Evolutionary conservation across 1,140 invertebrate species (phyloP).

Genomic region (Euwallacea similis): DNA sequence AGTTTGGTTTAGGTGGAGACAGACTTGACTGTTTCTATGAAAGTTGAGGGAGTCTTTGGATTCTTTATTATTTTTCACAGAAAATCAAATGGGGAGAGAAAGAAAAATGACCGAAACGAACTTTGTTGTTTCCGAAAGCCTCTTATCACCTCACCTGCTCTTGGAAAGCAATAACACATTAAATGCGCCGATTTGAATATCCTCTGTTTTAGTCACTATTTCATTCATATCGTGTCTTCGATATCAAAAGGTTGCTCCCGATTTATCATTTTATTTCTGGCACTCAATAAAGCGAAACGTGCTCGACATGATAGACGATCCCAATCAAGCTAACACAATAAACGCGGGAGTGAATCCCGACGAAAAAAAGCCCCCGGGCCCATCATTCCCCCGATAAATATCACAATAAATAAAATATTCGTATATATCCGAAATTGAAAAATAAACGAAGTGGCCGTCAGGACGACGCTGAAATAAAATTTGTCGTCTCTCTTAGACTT

Average conservation of each 20-base stretch:
- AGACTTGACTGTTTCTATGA: no score
- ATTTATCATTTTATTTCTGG: not conserved
- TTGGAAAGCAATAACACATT: no score
- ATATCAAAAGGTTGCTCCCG: not conserved
- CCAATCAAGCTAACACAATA: constrained; percentile 10
- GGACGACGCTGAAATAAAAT: constrained; percentile 20
- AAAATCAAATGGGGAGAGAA: no score
- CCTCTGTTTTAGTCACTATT: no score
- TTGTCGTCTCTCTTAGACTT: constrained; percentile 23
- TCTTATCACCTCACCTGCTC: no score
- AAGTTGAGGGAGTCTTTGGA: no score
- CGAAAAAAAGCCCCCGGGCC: constrained; percentile 3
- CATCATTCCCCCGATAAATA: constrained; percentile 11
- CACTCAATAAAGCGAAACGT: not conserved
- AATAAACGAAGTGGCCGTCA: constrained; percentile 17
- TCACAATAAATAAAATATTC: constrained; percentile 28
- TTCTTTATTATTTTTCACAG: no score
- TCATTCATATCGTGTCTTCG: no score
- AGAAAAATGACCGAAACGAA: no score
- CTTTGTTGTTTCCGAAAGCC: no score
- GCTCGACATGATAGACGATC: not conserved
- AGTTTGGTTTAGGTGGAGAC: no score
- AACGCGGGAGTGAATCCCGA: not conserved
- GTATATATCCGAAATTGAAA: constrained; percentile 23
- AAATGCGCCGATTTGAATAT: no score